phyloP scores from a whole-genome alignment of 2,113 vertebrate genomes.

The Syrrhaptes paradoxus region DNA sequence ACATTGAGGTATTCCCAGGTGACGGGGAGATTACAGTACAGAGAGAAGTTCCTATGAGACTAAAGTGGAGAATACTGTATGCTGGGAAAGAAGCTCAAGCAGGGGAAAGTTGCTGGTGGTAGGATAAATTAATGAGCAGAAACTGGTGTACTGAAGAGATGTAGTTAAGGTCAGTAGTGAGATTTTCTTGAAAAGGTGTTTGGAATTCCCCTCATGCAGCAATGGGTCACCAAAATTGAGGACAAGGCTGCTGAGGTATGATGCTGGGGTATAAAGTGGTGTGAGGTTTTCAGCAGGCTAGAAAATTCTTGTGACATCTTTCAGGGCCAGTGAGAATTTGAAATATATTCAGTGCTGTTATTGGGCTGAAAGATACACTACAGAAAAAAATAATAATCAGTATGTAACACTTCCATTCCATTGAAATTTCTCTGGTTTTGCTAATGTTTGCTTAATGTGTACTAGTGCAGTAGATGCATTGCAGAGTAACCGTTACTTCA shows the following conservation, averaged over 20 bases:
- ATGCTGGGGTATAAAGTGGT: background rate
- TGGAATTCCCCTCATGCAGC: background rate
- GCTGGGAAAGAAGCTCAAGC: background rate
- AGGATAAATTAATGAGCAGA: background rate
- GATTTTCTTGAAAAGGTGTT: background rate
- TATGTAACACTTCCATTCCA: background rate
- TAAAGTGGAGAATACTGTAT: background rate
- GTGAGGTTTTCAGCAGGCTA: background rate
- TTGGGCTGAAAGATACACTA: background rate
- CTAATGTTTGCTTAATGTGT: slow-evolving; percentile 37
- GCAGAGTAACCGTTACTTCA: background rate
- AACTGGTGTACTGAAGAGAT: background rate
- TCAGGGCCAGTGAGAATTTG: background rate
- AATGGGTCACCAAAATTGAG: background rate
- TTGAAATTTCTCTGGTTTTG: background rate
- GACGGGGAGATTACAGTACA: background rate
- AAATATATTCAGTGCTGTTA: background rate
- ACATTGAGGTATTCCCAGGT: background rate
- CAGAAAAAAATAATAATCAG: background rate
- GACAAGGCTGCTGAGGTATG: background rate
- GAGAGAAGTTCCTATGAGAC: background rate
- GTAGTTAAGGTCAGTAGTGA: background rate
- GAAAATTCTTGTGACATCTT: background rate
- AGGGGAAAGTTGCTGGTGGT: background rate
- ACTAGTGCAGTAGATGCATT: background rate